Evolutionary conservation across 2,888 invertebrate species (phyloP).

Genomic region (Thecophora atra): DNA sequence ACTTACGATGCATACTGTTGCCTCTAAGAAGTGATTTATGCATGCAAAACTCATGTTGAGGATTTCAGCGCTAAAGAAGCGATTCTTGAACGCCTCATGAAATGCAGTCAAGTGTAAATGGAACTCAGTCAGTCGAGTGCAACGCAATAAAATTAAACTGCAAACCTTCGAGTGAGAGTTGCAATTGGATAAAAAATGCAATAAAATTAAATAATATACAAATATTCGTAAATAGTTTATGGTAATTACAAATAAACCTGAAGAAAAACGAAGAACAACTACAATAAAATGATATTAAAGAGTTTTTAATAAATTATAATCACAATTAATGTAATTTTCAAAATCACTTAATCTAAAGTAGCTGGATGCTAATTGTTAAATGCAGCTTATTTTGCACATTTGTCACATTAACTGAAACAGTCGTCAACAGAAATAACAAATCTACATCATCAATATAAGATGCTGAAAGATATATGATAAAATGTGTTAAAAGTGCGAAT

Average conservation of each 20-base stretch:
- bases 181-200: too few species aligned
- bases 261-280: too few species aligned
- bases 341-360: neutral
- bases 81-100: neutral
- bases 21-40: neutral
- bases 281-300: too few species aligned
- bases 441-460: neutral
- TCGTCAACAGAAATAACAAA: neutral
- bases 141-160: neutral
- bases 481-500: neutral
- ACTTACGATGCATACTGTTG: neutral
- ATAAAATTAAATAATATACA: too few species aligned
- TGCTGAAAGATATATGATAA: neutral
- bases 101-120: slow-evolving; percentile 18
- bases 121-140: slow-evolving; percentile 8
- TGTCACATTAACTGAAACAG: neutral
- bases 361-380: too few species aligned
- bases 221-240: too few species aligned
- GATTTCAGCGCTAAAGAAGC: neutral
- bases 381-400: neutral
- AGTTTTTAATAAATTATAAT: too few species aligned
- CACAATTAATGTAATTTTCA: too few species aligned
- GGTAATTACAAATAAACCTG: too few species aligned
- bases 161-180: too few species aligned
- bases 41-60: neutral